phyloP scores from a whole-genome alignment of 2,113 vertebrate genomes.

The Xiphias gladius region DNA sequence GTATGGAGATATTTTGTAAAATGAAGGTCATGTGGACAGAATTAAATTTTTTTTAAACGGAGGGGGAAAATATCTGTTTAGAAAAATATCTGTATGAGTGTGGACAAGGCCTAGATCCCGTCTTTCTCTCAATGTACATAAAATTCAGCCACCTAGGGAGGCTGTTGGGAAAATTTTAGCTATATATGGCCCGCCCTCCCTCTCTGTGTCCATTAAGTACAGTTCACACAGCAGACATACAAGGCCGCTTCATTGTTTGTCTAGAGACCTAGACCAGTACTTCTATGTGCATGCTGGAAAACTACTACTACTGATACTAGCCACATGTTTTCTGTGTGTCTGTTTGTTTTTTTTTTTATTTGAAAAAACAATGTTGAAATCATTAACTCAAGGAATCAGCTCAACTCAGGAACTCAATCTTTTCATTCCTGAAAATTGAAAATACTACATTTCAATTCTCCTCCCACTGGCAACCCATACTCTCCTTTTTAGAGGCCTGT shows the following conservation, averaged over 20 bases:
- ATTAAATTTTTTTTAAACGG: too few relatives aligned
- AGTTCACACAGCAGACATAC: background rate
- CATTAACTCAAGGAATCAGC: too few relatives aligned
- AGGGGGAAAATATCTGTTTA: too few relatives aligned
- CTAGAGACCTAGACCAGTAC: background rate
- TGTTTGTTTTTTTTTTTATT: background rate
- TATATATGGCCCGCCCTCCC: background rate
- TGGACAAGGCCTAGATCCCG: too few relatives aligned
- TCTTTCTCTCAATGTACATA: background rate
- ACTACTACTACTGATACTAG: background rate
- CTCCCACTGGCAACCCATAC: too few relatives aligned
- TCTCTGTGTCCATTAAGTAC: background rate
- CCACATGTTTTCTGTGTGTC: background rate
- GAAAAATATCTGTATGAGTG: too few relatives aligned
- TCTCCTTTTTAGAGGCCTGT: too few relatives aligned
- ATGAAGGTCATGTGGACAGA: too few relatives aligned
- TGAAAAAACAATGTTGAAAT: background rate
- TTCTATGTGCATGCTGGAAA: background rate
- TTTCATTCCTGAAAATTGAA: too few relatives aligned
- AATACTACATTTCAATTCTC: too few relatives aligned
- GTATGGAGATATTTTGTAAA: too few relatives aligned
- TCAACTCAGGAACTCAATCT: too few relatives aligned
- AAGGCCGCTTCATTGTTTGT: background rate
- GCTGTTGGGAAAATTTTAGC: background rate
- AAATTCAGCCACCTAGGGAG: background rate